Evolutionary conservation across 2,888 invertebrate genomes (phyloP), one percentile per base, ranked within the genome.

Genomic region (Fragum fragum): DNA sequence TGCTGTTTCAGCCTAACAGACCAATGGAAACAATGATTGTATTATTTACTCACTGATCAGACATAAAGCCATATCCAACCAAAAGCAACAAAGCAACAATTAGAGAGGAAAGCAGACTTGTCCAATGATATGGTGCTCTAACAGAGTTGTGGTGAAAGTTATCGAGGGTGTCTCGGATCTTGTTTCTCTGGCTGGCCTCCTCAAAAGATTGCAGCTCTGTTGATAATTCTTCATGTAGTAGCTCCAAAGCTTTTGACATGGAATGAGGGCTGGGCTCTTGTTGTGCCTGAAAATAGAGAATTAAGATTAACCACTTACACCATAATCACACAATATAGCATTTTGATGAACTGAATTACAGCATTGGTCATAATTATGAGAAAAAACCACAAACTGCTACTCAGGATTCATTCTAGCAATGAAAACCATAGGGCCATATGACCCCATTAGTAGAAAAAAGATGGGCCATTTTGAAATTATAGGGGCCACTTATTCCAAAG

Each of bases 61-160:
- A 47, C 42, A 76, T 61, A 32, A 86, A 85, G 29, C 78, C 80
- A 76, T 84, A 84, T 39, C 87, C 85, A 16, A 84, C 66, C 23
- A 88, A 36, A 7, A 89, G 63, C 18, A 83, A 21, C 29, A 81
- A 36, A n/a, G 82, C 76, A 23, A 83, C 68, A 21, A 81, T 7
- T 29, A 78, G 14, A 26, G 82, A 23, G 11, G 86, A 47, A n/a
- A 87, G 18, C 23, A 84, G 42, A 23, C 87, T 88, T 18, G 89
- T 88, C 88, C 90, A 90, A 57, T 90, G 90, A 66, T 88, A 90
- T 18, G 88, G 74, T 1, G 90, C 85, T 28, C 86, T 84, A 29
- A 89, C 85, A 39, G 81, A 73, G 32, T 57, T 52, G 57, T 87
- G 89, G 72, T 87, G 81, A 57, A 89, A 81, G 29, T 77, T 72